These are phyloP conservation scores for Lagorchestes hirsutus DNA, from an alignment of 2,797 vertebrate genomes.

Conservation along the genomic window DNA sequence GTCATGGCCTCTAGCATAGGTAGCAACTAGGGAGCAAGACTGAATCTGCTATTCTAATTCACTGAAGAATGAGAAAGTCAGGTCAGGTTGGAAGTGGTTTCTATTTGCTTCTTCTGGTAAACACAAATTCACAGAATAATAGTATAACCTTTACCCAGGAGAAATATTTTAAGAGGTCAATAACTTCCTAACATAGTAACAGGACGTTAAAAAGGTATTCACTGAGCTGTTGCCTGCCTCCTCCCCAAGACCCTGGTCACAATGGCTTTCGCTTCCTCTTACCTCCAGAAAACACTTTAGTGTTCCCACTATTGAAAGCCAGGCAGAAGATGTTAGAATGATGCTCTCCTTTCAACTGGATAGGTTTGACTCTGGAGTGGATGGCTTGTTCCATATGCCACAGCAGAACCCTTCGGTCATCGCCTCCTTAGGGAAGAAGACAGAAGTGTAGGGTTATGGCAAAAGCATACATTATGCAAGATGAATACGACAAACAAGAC, in stretches of 20 bases:
- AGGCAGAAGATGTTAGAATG: constrained; percentile 99
- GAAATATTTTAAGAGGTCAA: constrained; percentile 18
- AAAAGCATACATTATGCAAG: background rate
- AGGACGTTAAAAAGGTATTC: constrained; percentile 41
- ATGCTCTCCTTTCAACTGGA: constrained; percentile 98
- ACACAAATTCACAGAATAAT: background rate
- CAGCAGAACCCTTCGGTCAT: constrained; percentile 96
- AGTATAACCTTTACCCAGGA: constrained; percentile 14
- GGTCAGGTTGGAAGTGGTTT: background rate
- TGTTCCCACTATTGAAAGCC: constrained; percentile 99
- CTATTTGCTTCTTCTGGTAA: background rate
- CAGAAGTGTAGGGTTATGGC: constrained; percentile 67
- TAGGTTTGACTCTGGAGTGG: constrained; percentile 93
- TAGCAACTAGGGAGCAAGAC: background rate
- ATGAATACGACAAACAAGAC: constrained; percentile 48
- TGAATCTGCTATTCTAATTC: background rate
- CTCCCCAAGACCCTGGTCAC: constrained; percentile 30
- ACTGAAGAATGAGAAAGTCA: background rate
- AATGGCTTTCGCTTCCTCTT: constrained; percentile 74
- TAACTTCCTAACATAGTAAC: constrained; percentile 39
- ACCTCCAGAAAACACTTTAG: constrained; percentile 98
- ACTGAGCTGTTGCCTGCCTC: background rate
- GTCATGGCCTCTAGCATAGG: constrained; percentile 8
- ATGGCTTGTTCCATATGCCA: constrained; percentile 98
- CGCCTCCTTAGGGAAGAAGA: constrained; percentile 89